These are phyloP conservation scores for Sinocyclocheilus rhinocerous DNA, from an alignment of 2,113 vertebrate genomes.

Conservation along the genomic window DNA sequence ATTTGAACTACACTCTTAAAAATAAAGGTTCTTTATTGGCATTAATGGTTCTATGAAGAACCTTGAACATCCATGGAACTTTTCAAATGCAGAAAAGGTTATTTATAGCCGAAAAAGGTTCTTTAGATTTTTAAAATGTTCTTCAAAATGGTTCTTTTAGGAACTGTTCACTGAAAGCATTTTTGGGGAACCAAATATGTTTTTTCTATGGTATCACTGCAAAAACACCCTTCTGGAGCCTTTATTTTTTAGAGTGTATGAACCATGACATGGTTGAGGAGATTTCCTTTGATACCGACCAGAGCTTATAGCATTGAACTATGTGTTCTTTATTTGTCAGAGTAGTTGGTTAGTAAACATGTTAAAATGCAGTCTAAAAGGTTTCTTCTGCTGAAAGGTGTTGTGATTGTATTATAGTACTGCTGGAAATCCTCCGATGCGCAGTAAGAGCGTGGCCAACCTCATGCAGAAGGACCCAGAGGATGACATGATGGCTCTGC, in stretches of 20 bases:
- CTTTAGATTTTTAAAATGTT: too few relatives aligned
- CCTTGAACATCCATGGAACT: too few relatives aligned
- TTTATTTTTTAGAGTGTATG: background rate
- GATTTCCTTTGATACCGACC: background rate
- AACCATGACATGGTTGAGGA: background rate
- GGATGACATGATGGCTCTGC: slow-evolving; percentile 79
- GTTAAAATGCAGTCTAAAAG: background rate
- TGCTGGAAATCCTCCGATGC: slow-evolving; percentile 59
- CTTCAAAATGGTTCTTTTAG: too few relatives aligned
- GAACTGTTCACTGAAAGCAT: too few relatives aligned
- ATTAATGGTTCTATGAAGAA: too few relatives aligned
- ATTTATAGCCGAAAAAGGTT: too few relatives aligned
- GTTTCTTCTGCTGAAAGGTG: background rate
- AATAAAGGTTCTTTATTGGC: too few relatives aligned
- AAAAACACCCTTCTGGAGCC: too few relatives aligned
- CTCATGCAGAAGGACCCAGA: slow-evolving; percentile 82
- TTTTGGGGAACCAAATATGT: too few relatives aligned
- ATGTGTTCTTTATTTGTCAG: background rate
- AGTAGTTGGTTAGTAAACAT: background rate
- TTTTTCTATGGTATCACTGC: too few relatives aligned
- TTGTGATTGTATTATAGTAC: slow-evolving; percentile 47
- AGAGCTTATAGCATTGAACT: background rate
- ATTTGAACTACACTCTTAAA: too few relatives aligned
- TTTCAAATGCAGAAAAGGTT: too few relatives aligned
- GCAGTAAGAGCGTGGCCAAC: slow-evolving; percentile 89